Evolutionary conservation across 2,113 vertebrate species (phyloP).

Genomic region (Struthio camelus): DNA sequence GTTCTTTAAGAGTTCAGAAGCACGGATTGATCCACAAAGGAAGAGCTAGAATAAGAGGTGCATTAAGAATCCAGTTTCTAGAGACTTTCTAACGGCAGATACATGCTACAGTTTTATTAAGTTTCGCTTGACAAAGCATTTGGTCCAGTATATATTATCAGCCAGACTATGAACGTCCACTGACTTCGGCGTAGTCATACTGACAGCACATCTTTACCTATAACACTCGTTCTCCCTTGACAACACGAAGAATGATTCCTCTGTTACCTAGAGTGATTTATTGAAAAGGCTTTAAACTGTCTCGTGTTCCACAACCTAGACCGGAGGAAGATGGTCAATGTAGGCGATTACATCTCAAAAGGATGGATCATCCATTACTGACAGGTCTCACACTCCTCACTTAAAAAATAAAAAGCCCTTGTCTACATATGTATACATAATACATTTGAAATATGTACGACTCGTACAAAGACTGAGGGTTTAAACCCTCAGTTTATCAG

Average conservation of each 20-base stretch:
- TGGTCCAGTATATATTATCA: conserved; percentile 25
- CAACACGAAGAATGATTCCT: conserved; percentile 56
- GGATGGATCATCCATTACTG: conserved; percentile 67
- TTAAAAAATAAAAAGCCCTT: conserved; percentile 32
- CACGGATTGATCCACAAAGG: conserved; percentile 33
- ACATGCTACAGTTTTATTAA: conserved; percentile 3
- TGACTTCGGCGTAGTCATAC: background rate
- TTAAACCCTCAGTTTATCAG: conserved; percentile 79
- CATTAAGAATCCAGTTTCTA: conserved; percentile 27
- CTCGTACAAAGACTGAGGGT: conserved; percentile 62
- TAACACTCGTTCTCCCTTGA: conserved; percentile 45
- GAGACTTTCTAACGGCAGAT: conserved; percentile 49
- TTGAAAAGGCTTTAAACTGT: conserved; percentile 64
- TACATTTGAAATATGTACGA: conserved; percentile 69
- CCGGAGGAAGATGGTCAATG: conserved; percentile 66
- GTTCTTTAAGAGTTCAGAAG: background rate
- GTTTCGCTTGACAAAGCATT: background rate
- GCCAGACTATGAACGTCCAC: background rate
- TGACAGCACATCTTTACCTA: conserved; percentile 32
- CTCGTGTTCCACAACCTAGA: conserved; percentile 55
- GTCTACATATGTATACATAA: conserved; percentile 49
- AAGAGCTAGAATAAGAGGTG: conserved; percentile 41
- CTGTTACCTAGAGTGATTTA: conserved; percentile 61
- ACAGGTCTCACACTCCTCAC: conserved; percentile 56
- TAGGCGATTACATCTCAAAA: conserved; percentile 73